Evolutionary conservation across 2,113 vertebrate genomes (phyloP).

Genomic region (Mystacornis crossleyi): DNA sequence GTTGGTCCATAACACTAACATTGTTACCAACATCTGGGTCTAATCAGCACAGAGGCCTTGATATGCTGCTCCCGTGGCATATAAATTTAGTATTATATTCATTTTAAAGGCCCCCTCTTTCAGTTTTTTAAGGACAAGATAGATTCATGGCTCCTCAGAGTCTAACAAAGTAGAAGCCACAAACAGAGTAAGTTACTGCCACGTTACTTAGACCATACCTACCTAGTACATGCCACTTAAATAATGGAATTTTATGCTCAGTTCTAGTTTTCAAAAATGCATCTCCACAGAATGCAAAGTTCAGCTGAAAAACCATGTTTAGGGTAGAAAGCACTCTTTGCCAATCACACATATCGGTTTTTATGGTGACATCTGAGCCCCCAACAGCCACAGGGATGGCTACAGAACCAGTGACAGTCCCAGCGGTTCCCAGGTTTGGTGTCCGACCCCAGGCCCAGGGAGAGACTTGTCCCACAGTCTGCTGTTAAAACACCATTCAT

Average conservation of each 20-base stretch:
- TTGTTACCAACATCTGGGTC: conserved; percentile 85
- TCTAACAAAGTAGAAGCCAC: conserved; percentile 82
- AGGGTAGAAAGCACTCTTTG: conserved; percentile 33
- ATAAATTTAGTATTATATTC: conserved; percentile 84
- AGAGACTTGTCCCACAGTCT: background rate
- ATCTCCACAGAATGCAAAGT: conserved; percentile 37
- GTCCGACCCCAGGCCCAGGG: background rate
- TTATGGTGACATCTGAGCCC: conserved; percentile 25
- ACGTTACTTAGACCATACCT: conserved; percentile 64
- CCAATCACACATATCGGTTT: conserved; percentile 58
- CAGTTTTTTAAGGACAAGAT: conserved; percentile 84
- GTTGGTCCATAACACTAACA: conserved; percentile 82
- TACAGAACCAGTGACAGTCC: background rate
- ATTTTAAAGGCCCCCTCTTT: conserved; percentile 77
- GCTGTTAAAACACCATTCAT: background rate
- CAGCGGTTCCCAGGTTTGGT: background rate
- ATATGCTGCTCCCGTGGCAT: conserved; percentile 79
- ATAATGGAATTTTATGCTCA: conserved; percentile 73
- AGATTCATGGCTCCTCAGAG: conserved; percentile 86
- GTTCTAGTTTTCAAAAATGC: conserved; percentile 53
- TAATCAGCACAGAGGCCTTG: conserved; percentile 80
- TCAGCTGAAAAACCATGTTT: conserved; percentile 56
- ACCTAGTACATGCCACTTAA: conserved; percentile 66
- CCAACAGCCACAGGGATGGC: background rate
- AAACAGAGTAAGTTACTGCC: conserved; percentile 77